phyloP scores from a whole-genome alignment of 2,113 vertebrate genomes.

The Erythrolamprus reginae region DNA sequence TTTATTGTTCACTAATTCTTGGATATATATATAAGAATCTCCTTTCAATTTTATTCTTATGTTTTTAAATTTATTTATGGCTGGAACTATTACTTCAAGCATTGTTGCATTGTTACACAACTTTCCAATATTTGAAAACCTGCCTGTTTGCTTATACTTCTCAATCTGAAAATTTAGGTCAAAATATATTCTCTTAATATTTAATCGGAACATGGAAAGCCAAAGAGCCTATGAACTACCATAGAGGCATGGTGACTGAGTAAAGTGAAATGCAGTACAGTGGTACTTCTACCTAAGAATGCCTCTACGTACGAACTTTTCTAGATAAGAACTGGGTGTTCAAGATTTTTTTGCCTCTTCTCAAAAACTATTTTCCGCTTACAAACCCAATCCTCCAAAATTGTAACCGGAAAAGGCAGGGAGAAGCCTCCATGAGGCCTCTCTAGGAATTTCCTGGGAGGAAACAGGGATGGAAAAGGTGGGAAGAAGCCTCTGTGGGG shows the following conservation, averaged over 20 bases:
- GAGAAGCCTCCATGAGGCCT: too few species aligned
- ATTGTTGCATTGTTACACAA: neutral
- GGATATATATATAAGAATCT: neutral
- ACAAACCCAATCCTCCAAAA: too few species aligned
- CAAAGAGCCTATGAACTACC: neutral
- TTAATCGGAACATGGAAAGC: neutral
- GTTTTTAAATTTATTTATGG: neutral
- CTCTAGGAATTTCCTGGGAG: too few species aligned
- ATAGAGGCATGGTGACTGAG: neutral
- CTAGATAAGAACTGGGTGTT: too few species aligned
- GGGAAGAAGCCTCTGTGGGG: too few species aligned
- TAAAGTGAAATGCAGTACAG: neutral
- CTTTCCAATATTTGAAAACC: neutral
- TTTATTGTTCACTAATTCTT: neutral
- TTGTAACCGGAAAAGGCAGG: too few species aligned
- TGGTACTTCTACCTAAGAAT: too few species aligned
- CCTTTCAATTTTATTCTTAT: neutral
- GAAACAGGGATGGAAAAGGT: too few species aligned
- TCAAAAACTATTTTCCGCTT: too few species aligned
- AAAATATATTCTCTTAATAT: neutral
- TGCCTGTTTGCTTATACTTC: neutral
- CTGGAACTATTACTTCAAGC: neutral
- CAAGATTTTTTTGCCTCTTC: too few species aligned
- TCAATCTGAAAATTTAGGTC: neutral
- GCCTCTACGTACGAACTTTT: too few species aligned